Conservation (phyloP, 2,113 vertebrate species). For the Pristiophorus japonicus region DNA sequence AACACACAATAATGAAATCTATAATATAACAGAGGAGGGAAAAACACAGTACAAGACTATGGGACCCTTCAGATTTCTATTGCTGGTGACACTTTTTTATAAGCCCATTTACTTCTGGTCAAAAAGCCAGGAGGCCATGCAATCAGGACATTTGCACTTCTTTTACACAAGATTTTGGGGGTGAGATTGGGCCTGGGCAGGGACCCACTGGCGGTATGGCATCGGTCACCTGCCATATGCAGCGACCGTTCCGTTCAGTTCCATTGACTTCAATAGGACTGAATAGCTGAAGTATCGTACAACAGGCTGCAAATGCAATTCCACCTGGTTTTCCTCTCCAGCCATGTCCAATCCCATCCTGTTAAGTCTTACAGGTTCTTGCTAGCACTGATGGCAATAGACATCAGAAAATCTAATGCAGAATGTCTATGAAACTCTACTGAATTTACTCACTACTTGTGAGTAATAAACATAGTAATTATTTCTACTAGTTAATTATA, state of each 20-base stretch:
- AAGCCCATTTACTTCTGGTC: no score
- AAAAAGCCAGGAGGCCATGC: no score
- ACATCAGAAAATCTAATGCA: not conserved
- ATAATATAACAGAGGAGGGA: no score
- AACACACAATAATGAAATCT: no score
- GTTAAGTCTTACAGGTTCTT: not conserved
- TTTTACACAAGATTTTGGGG: no score
- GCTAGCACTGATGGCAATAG: no score
- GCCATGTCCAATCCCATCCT: not conserved
- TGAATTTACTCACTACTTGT: constrained; percentile 3
- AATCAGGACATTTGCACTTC: no score
- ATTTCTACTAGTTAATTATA: constrained; percentile 23
- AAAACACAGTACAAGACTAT: no score
- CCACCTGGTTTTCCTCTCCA: not conserved
- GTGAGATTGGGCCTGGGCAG: not conserved
- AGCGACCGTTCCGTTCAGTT: not conserved
- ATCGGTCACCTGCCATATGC: not conserved
- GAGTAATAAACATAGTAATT: not conserved
- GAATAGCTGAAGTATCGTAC: not conserved
- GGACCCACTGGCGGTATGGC: not conserved
- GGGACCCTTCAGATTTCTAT: no score
- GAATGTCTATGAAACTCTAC: not conserved
- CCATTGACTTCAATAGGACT: not conserved
- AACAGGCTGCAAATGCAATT: not conserved
- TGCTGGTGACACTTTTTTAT: no score